Evolutionary conservation across 2,797 vertebrate genomes (phyloP), one percentile per base, ranked within the genome.

Genomic region (Rhynchonycteris naso): DNA sequence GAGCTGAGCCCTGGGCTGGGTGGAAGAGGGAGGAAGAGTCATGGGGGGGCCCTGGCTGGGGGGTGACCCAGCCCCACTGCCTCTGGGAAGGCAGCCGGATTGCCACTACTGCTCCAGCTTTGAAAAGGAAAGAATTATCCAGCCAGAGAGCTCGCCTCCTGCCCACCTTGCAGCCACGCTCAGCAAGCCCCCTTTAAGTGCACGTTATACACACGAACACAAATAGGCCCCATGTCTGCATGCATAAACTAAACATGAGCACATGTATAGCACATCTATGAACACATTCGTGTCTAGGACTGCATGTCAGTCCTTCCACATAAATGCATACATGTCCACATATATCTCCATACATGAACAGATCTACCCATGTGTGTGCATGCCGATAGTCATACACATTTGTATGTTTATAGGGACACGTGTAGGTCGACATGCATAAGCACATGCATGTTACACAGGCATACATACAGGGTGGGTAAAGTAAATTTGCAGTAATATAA

Each of bases 231-330:
- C 7, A 9, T 1, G 1, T 4, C 28, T 30, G 28, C 30, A 1
- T 47, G 71, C 21, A 2, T 18, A 19, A 5, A 59, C 26, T 52
- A n/a, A 22, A 35, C 43, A 26, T 19, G 19, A 1, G 10, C 3
- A 59, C 24, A 11, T 16, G 4, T 1, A 1, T 6, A 0, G 43
- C 28, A 16, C 8, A 2, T 16, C 33, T 1, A 2, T 4, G 19
- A 75, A 24, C 33, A 21, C 0, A 0, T 24, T 15, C 22, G 0
- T 13, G 50, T 16, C n/a, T 15, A 35, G 74, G 5, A 24, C 0
- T 28, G 7, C 26, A 1, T 26, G n/a, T 12, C 30, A 22, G 19
- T n/a, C 47, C 38, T 21, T 28, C 28, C 65, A 7, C 3, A 3
- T 16, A 15, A 16, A 43, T 79, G 13, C 9, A 30, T 2, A 21